Percentiles rank a stretch among this genome's conserved stretches.
phyloP scores from a whole-genome alignment of 2,888 invertebrate genomes.

The Caenorhabditis sulstoni region DNA sequence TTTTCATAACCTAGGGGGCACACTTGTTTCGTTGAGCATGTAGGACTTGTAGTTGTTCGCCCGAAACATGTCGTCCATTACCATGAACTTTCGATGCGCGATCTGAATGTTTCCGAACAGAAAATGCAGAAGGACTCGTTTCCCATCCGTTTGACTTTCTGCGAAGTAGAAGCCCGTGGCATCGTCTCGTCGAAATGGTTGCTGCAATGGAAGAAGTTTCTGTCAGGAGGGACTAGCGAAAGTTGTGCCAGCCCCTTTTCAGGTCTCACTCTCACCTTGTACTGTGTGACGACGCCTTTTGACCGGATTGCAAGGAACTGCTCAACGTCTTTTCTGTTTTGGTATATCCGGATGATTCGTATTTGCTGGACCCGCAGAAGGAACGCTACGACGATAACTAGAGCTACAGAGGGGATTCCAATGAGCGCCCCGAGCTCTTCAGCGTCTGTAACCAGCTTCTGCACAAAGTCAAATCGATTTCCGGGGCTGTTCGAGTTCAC shows the following conservation, averaged over 20 bases:
- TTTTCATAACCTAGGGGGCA: slow-evolving; percentile 62
- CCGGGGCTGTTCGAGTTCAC: slow-evolving; percentile 34
- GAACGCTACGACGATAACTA: slow-evolving; percentile 44
- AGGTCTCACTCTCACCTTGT: slow-evolving; percentile 50
- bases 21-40: slow-evolving; percentile 67
- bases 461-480: slow-evolving; percentile 56
- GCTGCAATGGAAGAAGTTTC: slow-evolving; percentile 48
- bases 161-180: slow-evolving; percentile 60
- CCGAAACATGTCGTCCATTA: slow-evolving; percentile 64
- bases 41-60: slow-evolving; percentile 62
- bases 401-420: slow-evolving; percentile 48
- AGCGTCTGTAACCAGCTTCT: slow-evolving; percentile 60
- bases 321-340: slow-evolving; percentile 61
- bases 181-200: slow-evolving; percentile 51
- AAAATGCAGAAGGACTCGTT: slow-evolving; percentile 50
- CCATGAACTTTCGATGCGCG: slow-evolving; percentile 53
- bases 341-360: slow-evolving; percentile 64
- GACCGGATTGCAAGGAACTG: slow-evolving; percentile 61
- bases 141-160: slow-evolving; percentile 48
- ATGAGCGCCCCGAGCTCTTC: slow-evolving; percentile 62
- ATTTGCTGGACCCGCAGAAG: slow-evolving; percentile 60
- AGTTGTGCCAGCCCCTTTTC: too few species aligned
- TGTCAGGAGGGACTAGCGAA: too few species aligned
- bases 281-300: slow-evolving; percentile 36
- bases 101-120: slow-evolving; percentile 66